Conservation (phyloP, 2,888 invertebrate genomes). For the Hirtodrosophila histrioides region DNA sequence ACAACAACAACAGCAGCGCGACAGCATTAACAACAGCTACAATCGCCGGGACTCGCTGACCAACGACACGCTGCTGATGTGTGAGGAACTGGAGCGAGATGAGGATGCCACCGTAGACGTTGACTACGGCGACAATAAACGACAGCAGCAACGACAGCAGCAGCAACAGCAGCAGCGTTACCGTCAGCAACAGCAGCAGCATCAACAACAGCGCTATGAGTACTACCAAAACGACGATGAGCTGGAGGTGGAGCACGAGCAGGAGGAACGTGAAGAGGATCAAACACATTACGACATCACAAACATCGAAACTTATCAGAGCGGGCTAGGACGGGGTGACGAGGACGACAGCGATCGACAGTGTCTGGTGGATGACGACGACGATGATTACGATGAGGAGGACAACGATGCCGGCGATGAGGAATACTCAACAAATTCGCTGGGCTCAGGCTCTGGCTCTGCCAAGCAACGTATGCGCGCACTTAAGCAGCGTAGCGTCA, state of each 20-base stretch:
- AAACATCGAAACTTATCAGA: conserved; percentile 82
- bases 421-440: conserved; percentile 78
- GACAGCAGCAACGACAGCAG: conserved; percentile 65
- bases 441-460: conserved; percentile 76
- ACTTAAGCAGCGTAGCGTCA: conserved; percentile 74
- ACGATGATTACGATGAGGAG: conserved; percentile 71
- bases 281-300: conserved; percentile 83
- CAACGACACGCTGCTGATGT: conserved; percentile 81
- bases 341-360: conserved; percentile 80
- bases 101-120: conserved; percentile 67
- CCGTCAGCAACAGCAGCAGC: conserved; percentile 51
- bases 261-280: conserved; percentile 81
- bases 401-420: conserved; percentile 78
- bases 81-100: conserved; percentile 82
- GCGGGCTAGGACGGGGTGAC: conserved; percentile 68
- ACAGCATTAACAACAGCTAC: conserved; percentile 83
- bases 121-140: conserved; percentile 62
- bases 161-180: conserved; percentile 58
- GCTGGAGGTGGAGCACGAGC: conserved; percentile 57
- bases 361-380: conserved; percentile 74
- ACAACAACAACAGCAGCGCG: conserved; percentile 58
- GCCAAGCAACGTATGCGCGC: conserved; percentile 79
- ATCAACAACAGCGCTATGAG: conserved; percentile 74
- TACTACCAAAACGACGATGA: conserved; percentile 79
- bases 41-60: conserved; percentile 83